Evolutionary conservation across 2,888 invertebrate genomes (phyloP).

Genomic region (Melieria picta): DNA sequence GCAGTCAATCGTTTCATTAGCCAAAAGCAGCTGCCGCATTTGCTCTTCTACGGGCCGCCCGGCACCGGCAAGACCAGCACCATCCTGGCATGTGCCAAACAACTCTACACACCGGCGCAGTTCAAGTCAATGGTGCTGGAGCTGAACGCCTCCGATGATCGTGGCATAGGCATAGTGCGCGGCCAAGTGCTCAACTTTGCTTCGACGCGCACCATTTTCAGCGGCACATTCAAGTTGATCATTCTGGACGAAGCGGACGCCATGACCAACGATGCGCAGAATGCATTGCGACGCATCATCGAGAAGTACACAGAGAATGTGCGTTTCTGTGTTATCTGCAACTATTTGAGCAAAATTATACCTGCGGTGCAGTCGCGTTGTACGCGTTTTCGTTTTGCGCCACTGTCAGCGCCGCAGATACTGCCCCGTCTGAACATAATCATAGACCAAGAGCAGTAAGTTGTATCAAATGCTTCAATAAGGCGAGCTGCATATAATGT

Average conservation of each 20-base stretch:
- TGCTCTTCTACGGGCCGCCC: conserved; percentile 97
- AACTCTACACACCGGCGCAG: conserved; percentile 88
- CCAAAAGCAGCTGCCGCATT: conserved; percentile 92
- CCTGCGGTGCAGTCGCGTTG: conserved; percentile 98
- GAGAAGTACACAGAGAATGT: conserved; percentile 99
- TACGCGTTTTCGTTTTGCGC: conserved; percentile 95
- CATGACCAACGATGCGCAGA: conserved; percentile 99
- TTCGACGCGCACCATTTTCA: conserved; percentile 94
- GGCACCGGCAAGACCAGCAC: conserved; percentile 99
- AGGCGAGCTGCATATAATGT: not conserved
- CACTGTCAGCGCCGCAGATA: conserved; percentile 86
- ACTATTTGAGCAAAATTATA: conserved; percentile 97
- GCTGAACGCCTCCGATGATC: conserved; percentile 97
- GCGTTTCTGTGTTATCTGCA: conserved; percentile 98
- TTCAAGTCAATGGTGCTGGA: conserved; percentile 95
- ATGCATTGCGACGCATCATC: conserved; percentile 95
- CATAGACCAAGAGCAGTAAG: conserved; percentile 81
- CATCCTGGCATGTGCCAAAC: conserved; percentile 93
- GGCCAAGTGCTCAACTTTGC: conserved; percentile 96
- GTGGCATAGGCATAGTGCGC: conserved; percentile 95
- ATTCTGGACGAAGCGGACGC: conserved; percentile 99
- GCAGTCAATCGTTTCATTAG: conserved; percentile 87
- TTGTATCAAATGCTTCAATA: not conserved
- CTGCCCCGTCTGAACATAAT: conserved; percentile 88
- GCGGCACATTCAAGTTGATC: conserved; percentile 92